Percentiles rank a stretch among this genome's conserved stretches.
phyloP scores from a whole-genome alignment of 1,140 invertebrate genomes.

The Teleogryllus occipitalis region DNA sequence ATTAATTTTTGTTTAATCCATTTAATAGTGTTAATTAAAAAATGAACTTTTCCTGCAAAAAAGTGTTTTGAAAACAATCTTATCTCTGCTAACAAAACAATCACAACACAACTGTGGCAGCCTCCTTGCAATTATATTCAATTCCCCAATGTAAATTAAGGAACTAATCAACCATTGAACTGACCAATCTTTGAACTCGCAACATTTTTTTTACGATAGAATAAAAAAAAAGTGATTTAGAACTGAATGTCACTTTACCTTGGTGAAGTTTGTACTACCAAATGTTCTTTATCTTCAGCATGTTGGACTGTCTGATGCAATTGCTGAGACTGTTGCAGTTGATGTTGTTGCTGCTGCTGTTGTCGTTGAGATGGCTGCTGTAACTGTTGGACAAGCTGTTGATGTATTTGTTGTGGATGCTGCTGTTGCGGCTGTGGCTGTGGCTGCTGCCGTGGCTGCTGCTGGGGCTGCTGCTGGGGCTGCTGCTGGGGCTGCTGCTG shows the following conservation, averaged over 20 bases:
- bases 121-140: no score
- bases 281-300: neutral
- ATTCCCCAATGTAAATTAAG: no score
- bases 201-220: neutral
- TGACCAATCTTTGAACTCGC: no score
- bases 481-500: neutral
- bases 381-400: neutral
- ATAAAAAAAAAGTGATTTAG: neutral
- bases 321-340: neutral
- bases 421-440: constrained; percentile 8
- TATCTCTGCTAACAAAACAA: no score
- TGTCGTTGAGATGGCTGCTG: neutral
- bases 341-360: neutral
- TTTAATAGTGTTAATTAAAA: no score
- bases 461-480: neutral
- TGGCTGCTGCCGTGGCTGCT: neutral
- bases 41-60: no score
- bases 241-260: neutral
- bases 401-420: neutral
- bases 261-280: neutral
- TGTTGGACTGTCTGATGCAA: neutral
- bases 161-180: no score
- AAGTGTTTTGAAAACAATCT: no score
- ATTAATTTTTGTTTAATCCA: no score
- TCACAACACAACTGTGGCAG: no score